Base-by-base conservation (phyloP, 30 jellyfish, hydroid and myxozoan species). In the Hydra vulgaris region DNA sequence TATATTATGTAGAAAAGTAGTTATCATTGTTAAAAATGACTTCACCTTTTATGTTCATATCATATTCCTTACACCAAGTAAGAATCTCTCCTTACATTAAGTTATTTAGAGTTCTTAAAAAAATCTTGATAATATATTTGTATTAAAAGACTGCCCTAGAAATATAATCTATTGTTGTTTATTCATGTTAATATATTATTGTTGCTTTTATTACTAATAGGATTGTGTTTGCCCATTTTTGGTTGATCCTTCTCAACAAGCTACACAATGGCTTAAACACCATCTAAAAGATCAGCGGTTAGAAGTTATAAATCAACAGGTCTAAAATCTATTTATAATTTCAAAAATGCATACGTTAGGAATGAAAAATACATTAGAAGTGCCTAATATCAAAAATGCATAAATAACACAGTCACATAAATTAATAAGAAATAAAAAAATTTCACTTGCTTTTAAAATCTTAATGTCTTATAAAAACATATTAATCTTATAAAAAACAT, bases 161-260 rank as follows among this genome's bases (percentile, higher is more conserved):
- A n/a, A n/a, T n/a, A n/a, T n/a, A n/a, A n/a, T n/a, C 12, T 40
- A 5, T 3, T 40, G 61, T 12, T 3, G 61, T 40, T 40, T 12
- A 40, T 40, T 40, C 12, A 5, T 40, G 61, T 40, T 40, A 40
- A 40, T 5, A 3, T 40, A 40, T 40, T 40, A 40, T 40, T 40
- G 12, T 40, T 40, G 12, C 8, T 3, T 5, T 12, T 40, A 12
- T 40, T 40, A 40, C 12, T 40, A 40, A 15, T 72, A 89, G 97
- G 95, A 90, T 26, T 73, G 85, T 1, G 79, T 73, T 40, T 89
- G 95, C 70, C 95, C 97, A 22, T 89, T 89, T 74, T 70, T 89
- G 81, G 93, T 89, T 22, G 97, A 89, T 70, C 97, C 97, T 54
- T 89, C 97, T 18, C 95, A 89, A 66, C 89, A 88, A 40, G 97